Evolutionary conservation across 2,797 vertebrate genomes (phyloP).

Genomic region (Oreochromis mossambicus): DNA sequence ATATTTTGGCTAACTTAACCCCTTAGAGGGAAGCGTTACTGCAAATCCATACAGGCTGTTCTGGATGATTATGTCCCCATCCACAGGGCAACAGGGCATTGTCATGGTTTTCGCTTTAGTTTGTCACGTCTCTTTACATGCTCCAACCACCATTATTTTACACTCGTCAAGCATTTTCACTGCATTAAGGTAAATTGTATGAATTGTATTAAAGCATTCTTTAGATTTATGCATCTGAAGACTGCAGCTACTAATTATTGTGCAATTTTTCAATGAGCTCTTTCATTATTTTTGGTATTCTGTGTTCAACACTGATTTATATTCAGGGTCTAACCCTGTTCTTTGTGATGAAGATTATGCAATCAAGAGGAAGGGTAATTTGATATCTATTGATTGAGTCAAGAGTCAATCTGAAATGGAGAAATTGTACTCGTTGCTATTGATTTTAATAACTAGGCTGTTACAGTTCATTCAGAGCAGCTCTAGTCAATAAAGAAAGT

Average conservation of each 20-base stretch:
- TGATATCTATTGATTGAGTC: constrained; percentile 79
- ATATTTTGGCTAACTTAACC: background rate
- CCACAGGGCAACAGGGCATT: background rate
- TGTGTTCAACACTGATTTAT: constrained; percentile 60
- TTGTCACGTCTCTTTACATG: background rate
- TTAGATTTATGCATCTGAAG: background rate
- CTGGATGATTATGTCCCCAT: background rate
- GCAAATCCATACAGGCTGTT: background rate
- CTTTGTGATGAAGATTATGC: constrained; percentile 67
- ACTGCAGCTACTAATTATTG: constrained; percentile 12
- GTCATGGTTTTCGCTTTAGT: background rate
- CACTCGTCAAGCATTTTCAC: background rate
- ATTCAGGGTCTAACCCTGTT: constrained; percentile 47
- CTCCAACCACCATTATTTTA: background rate
- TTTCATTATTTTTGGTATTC: constrained; percentile 35
- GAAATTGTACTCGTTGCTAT: constrained; percentile 82
- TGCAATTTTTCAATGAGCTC: constrained; percentile 24
- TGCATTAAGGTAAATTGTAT: background rate
- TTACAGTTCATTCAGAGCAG: constrained; percentile 74
- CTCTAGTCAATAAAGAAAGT: constrained; percentile 54
- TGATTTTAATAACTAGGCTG: constrained; percentile 84
- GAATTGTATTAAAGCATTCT: background rate
- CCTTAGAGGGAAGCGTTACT: background rate
- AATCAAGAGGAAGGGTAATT: constrained; percentile 74
- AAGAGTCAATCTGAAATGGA: constrained; percentile 75